Evolutionary conservation across 2,888 invertebrate species (phyloP).

Genomic region (Troides helena): DNA sequence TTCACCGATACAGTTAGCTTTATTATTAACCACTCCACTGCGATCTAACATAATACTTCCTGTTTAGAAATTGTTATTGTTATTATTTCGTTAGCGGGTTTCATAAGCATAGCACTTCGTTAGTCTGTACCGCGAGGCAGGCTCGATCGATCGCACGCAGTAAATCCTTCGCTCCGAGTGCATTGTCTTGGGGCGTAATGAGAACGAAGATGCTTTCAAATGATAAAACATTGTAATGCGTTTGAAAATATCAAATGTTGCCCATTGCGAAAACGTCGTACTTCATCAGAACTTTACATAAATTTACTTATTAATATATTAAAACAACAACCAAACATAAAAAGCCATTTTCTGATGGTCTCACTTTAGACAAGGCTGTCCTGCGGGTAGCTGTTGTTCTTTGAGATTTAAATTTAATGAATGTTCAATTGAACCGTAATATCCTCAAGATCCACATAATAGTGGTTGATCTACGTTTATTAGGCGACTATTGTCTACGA

Average conservation of each 20-base stretch:
- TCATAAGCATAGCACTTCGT: constrained; percentile 26
- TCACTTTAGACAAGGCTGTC: too few relatives aligned
- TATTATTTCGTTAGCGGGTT: constrained; percentile 6
- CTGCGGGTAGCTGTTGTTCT: too few relatives aligned
- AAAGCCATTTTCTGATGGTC: too few relatives aligned
- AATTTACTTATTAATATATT: background rate
- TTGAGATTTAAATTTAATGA: constrained; percentile 50
- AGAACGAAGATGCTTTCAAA: constrained; percentile 37
- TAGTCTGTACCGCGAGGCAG: constrained; percentile 24
- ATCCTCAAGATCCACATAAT: constrained; percentile 47
- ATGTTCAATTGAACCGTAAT: constrained; percentile 74
- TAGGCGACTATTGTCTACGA: constrained; percentile 54
- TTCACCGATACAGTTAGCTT: too few relatives aligned
- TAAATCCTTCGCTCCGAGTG: constrained; percentile 38
- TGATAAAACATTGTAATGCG: constrained; percentile 38
- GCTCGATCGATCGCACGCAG: constrained; percentile 34
- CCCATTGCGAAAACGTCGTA: constrained; percentile 7
- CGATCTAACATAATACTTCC: background rate
- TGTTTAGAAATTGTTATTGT: constrained; percentile 13
- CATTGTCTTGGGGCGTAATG: constrained; percentile 40
- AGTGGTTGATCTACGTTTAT: constrained; percentile 50
- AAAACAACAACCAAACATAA: too few relatives aligned
- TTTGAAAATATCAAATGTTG: constrained; percentile 36
- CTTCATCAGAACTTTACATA: background rate
- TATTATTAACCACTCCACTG: background rate